Evolutionary conservation across 2,113 vertebrate species (phyloP), one percentile per base, ranked within the genome.

Genomic region (Corvus cornix): DNA sequence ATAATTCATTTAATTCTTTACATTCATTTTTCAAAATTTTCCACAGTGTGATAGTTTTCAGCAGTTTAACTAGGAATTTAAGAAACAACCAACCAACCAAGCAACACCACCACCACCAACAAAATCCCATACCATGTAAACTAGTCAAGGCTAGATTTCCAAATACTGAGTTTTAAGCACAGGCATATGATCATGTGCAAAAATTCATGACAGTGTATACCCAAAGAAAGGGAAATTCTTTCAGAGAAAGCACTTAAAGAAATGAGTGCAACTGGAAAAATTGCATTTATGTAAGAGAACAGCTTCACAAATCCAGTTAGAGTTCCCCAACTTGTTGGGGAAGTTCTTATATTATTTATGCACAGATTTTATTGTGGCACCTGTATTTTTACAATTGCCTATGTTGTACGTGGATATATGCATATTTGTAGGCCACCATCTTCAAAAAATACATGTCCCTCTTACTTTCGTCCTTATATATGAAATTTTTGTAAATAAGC

Each of bases 21-120:
- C 69, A 82, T 96, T 95, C 31, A 17, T 87, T 90, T 13, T 64
- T 87, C 3, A 98, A 98, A 92, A n/a, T 97, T 90, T 91, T 93
- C 89, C 60, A 89, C 90, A 63, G 73, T 95, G 51, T 74, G 66
- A 95, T 70, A 67, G 16, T 93, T 92, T 79, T 92, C 44, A 84
- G 95, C 88, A 87, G 91, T 90, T 91, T 93, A 94, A 84, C 81
- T 98, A 91, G 39, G 49, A 95, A 87, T 75, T 56, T 52, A 66
- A 82, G 62, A 85, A 74, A 9, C 27, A 35, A 44, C 13, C 58
- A 51, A 76, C 21, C 28, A 39, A 39, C 39, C 39, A 39, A 39
- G 39, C 39, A 39, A 39, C 39, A 39, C 39, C 39, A 39, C 39
- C 39, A 39, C 4, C 26, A 60, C 9, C 37, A 37, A 37, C 37